Evolutionary conservation across 2,888 invertebrate genomes (phyloP), one percentile per base, ranked within the genome.

Genomic region (Torymus auratus): DNA sequence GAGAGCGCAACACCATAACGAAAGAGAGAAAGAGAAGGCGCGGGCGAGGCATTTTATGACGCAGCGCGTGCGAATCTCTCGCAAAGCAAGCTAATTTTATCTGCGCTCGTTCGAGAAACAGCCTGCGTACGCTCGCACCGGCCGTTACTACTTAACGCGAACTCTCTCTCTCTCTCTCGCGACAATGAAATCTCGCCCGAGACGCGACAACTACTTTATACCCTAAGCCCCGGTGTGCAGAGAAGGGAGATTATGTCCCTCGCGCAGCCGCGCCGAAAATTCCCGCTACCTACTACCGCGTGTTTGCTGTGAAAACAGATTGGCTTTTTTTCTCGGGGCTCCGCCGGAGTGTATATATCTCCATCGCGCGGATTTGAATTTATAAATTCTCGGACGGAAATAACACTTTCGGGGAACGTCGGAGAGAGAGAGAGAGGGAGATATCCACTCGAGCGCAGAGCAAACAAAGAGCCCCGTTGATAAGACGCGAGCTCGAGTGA

Each of bases 251-350:
- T 52, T 60, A 15, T 28, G 12, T 20, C 41, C 64, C 13, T 41
- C 5, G 1, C 20, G n/a, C 0, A 17, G 50, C 15, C 64, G 1
- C 64, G 1, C 67, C 65, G 60, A 61, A 61, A 67, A 67, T 75
- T 67, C 52, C 56, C 41, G 41, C 41, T 50, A n/a, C 52, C 56
- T 7, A 7, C 41, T 50, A n/a, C 14, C 69, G 58, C 17, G 28
- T 75, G 79, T 75, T 80, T 80, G 71, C 76, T 20, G 17, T 68
- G 80, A 80, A 80, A 80, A 80, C 65, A 80, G 62, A 68, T 60
- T 60, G 72, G 20, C 41, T 41, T 41, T 41, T 41, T 28, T 41
- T 41, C 41, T 41, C 41, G 7, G 41, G 41, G 41, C 41, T 41
- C 7, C 41, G 41, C 7, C 41, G 20, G 20, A 20, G 20, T 20